A percentile compares a stretch with the other conserved stretches of the same genome.
These are phyloP conservation scores for Poecilus cupreus DNA, from an alignment of 2,888 invertebrate species.

Conservation along the genomic window DNA sequence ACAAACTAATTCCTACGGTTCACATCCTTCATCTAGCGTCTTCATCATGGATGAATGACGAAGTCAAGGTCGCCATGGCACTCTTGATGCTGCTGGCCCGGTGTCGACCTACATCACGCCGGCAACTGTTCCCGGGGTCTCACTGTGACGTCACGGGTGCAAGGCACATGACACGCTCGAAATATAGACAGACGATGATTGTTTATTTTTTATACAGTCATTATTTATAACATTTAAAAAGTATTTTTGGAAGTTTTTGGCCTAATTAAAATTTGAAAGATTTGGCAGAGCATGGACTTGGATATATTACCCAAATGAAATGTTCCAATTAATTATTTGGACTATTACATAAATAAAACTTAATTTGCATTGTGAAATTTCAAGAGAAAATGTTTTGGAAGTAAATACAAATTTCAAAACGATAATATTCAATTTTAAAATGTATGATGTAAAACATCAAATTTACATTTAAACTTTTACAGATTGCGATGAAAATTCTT, in stretches of 20 bases:
- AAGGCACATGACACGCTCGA: background rate
- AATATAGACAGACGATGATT: background rate
- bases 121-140: constrained; percentile 19
- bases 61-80: constrained; percentile 26
- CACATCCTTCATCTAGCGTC: constrained; percentile 31
- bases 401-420: no score
- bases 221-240: background rate
- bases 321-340: background rate
- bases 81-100: background rate
- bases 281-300: background rate
- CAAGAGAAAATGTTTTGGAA: background rate
- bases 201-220: background rate
- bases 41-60: constrained; percentile 41
- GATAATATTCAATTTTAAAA: no score
- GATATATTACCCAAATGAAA: background rate
- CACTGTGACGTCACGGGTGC: background rate
- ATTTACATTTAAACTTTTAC: no score
- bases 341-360: background rate
- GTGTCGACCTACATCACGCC: constrained; percentile 30
- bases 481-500: no score
- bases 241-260: background rate
- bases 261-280: background rate
- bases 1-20: constrained; percentile 8
- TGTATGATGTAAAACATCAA: no score
- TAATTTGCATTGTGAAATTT: background rate